Evolutionary conservation across 1,140 invertebrate species (phyloP).

Genomic region (Procambarus clarkii): DNA sequence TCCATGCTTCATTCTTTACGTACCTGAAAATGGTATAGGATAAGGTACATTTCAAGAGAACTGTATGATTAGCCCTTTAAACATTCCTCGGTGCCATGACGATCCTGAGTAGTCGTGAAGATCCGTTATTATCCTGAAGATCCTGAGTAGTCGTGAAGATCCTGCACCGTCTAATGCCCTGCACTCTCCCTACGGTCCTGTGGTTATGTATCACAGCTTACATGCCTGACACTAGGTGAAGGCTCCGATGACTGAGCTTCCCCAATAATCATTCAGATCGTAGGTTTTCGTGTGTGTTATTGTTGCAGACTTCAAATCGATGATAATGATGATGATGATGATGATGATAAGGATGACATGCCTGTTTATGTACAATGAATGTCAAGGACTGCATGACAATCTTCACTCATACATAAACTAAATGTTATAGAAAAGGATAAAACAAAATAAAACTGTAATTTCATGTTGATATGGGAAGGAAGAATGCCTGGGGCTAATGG

Average conservation of each 20-base stretch:
- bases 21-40: constrained; percentile 18
- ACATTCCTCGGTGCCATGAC: not conserved
- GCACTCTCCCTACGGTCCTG: not conserved
- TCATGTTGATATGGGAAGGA: not conserved
- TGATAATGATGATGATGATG: constrained; percentile 20
- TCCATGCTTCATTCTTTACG: constrained; percentile 6
- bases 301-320: not conserved
- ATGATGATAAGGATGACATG: not conserved
- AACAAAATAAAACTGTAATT: constrained; percentile 1
- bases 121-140: constrained; percentile 25
- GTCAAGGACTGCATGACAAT: not conserved
- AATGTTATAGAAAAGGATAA: not conserved
- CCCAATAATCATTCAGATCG: not conserved
- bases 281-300: not conserved
- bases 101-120: constrained; percentile 23
- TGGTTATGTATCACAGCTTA: not conserved
- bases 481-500: not conserved
- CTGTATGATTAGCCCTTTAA: not conserved
- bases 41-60: not conserved
- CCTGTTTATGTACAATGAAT: constrained; percentile 8
- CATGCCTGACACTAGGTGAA: not conserved
- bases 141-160: constrained; percentile 60
- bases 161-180: not conserved
- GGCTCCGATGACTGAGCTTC: not conserved
- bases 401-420: constrained; percentile 1